Evolutionary conservation across 2,113 vertebrate genomes (phyloP), one percentile per base, ranked within the genome.

Genomic region (Limnothrissa miodon): DNA sequence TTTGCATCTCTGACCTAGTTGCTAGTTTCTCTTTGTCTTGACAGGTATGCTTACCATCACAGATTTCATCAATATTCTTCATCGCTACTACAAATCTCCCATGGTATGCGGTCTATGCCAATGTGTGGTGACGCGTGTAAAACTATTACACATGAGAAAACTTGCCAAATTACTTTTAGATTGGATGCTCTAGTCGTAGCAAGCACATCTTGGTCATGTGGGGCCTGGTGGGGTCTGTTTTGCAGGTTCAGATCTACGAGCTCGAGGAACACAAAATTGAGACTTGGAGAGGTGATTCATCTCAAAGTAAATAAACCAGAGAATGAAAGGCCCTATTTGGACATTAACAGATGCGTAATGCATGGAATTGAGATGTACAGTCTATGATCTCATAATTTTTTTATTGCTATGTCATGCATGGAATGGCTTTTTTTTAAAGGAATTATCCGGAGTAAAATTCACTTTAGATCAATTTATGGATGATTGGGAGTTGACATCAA

Each of bases 21-120:
- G 29, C 4, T 13, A 33, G 25, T 33, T 70, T 74, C 66, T 74
- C 33, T 39, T 11, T 15, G 13, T 56, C 33, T 21, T 53, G 8
- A 0, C 91, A 99, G 98, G 98, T 13, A 99, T 99, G 98, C 94
- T 99, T 91, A 99, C 98, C 25, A 99, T 99, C 91, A 99, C 98
- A 0, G 98, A 99, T 90, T 99, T 99, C 92, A 99, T 99, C 94
- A 95, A 98, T 90, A 97, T 99, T 89, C 94, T 99, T 23, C 97
- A 99, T 51, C 96, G 96, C 70, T 99, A 98, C 90, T 99, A 99
- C 91, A 96, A 93, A 59, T 98, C 97, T 0, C 98, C 98, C 0
- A 48, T 99, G 97, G 98, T 99, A 91, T 95, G 96, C 82, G 51
- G 45, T 7, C 11, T 42, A n/a, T 83, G 11, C 2, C 7, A 19